Evolutionary conservation across 2,797 vertebrate species (phyloP), one percentile per base, ranked within the genome.

Genomic region (Silurus aristotelis): DNA sequence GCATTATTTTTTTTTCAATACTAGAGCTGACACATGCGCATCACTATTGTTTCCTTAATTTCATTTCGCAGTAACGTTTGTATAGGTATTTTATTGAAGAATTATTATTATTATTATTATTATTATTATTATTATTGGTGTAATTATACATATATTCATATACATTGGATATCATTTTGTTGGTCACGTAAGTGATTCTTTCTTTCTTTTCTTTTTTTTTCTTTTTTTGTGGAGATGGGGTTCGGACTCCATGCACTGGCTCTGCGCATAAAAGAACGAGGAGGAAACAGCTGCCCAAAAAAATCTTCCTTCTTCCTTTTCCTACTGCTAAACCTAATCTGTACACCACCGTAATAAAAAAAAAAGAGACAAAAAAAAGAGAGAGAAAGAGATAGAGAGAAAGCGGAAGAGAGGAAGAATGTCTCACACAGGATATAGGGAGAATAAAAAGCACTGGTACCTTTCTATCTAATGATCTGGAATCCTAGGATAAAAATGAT

Each of bases 1-100:
- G 94, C 93, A 38, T 91, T 94, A 38, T 91, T 94, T 85, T 82
- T 92, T 94, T 93, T 93, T 86, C 3, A 38, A 89, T 92, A 90
- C 90, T 93, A 92, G 91, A 94, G 94, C 93, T 86, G 90, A 92
- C 89, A 94, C 95, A 96, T 96, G 95, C 95, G 94, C 83, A 88
- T 92, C 90, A 93, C 92, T 93, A 91, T 70, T 13, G 64, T 82
- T 77, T 84, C 38, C n/a, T 27, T 83, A 72, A 61, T 67, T 78
- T 77, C 67, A 82, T 71, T 85, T 93, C 93, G 93, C 92, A 92
- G 88, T 91, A 90, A 94, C 93, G 92, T 92, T 93, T 93, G 91
- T 93, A 93, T 91, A 93, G 89, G 89, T 91, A 91, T 92, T 60
- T 93, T 92, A 92, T 90, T 89, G 90, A 90, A 90, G 91, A 90